phyloP scores from a whole-genome alignment of 2,888 invertebrate species.

The Chaitophorus viminalis region DNA sequence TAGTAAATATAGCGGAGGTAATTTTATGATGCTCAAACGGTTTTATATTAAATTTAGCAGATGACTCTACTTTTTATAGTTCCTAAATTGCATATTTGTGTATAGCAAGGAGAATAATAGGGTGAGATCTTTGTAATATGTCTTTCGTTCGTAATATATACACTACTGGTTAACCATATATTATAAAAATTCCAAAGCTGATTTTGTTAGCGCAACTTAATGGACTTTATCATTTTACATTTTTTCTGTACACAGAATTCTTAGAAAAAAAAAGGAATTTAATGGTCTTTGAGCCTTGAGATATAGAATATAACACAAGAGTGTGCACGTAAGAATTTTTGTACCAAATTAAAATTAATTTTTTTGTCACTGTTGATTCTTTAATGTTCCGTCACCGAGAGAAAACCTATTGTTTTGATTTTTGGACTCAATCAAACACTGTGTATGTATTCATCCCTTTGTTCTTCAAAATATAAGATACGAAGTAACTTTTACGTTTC shows the following conservation, averaged over 20 bases:
- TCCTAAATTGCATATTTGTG: background rate
- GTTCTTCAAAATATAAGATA: background rate
- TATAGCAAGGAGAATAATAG: background rate
- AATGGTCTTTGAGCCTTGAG: too few species aligned
- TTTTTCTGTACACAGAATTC: background rate
- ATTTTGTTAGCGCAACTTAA: background rate
- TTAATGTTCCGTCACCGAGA: background rate
- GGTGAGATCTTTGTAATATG: background rate
- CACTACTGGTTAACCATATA: background rate
- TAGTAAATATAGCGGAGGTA: background rate
- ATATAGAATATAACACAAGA: background rate
- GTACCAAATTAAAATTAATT: background rate
- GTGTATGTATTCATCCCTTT: background rate
- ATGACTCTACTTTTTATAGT: background rate
- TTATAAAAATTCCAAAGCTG: background rate
- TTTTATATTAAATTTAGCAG: conserved; percentile 28
- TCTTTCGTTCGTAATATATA: background rate
- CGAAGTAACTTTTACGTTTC: background rate
- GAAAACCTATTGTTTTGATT: background rate
- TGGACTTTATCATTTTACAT: background rate
- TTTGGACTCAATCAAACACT: background rate
- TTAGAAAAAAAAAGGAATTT: too few species aligned
- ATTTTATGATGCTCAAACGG: conserved; percentile 8
- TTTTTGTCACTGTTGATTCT: background rate
- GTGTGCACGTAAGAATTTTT: background rate